A percentile compares a stretch with the other conserved stretches of the same genome.
Conservation (phyloP, 2,888 invertebrate genomes). For the Agrilus cyanescens region DNA sequence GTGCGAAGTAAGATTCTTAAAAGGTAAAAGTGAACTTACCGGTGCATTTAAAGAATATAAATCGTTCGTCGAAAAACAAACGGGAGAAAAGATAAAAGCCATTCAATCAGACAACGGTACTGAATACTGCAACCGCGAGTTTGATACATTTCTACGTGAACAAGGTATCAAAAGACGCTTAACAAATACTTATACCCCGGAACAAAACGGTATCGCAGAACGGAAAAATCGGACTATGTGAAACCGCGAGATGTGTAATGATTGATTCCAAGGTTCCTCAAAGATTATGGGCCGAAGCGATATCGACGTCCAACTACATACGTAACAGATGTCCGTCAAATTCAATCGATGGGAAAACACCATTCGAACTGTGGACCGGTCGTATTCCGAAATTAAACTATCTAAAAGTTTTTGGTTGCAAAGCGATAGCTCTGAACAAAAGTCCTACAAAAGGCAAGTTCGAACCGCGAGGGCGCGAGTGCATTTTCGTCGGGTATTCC, state of each 20-base stretch:
- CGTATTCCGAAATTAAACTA: too few relatives aligned
- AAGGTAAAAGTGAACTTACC: constrained; percentile 16
- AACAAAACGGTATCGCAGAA: constrained; percentile 10
- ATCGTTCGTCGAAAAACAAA: constrained; percentile 11
- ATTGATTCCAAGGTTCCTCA: too few relatives aligned
- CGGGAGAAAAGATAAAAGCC: too few relatives aligned
- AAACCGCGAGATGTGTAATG: constrained; percentile 22
- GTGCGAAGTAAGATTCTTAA: constrained; percentile 16
- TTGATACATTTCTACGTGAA: too few relatives aligned
- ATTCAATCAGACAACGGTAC: too few relatives aligned
- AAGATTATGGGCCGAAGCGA: constrained; percentile 26
- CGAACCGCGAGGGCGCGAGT: constrained; percentile 8
- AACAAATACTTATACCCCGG: constrained; percentile 13
- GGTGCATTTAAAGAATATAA: constrained; percentile 12
- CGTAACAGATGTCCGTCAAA: constrained; percentile 23
- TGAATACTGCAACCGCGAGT: too few relatives aligned
- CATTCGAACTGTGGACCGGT: too few relatives aligned
- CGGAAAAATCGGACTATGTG: constrained; percentile 19
- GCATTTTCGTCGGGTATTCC: constrained; percentile 7
- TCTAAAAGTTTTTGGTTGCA: too few relatives aligned
- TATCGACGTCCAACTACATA: constrained; percentile 23
- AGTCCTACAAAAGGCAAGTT: constrained; percentile 4
- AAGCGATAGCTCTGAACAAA: too few relatives aligned
- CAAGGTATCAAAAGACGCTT: constrained; percentile 2
- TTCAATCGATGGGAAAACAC: constrained; percentile 12